These are phyloP conservation scores for Cyrtorhinus lividipennis DNA, from an alignment of 1,140 invertebrate genomes.

Conservation along the genomic window DNA sequence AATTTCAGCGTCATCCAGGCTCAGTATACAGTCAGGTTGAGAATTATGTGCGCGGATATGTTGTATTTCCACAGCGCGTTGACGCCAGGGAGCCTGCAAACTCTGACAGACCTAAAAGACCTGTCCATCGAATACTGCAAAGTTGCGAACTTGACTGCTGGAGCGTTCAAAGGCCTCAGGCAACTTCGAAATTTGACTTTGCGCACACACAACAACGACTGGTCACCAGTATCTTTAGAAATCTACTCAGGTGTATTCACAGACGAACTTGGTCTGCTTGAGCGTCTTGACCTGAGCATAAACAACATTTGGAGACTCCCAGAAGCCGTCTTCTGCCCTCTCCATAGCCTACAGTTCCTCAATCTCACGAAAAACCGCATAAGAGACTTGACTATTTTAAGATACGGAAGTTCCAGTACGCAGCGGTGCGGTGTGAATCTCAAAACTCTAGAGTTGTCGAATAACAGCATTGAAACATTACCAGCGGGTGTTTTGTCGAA, in stretches of 20 bases:
- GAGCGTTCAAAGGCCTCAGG: conserved; percentile 62
- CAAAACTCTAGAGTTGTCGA: conserved; percentile 58
- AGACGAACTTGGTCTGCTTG: conserved; percentile 52
- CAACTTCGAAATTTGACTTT: conserved; percentile 71
- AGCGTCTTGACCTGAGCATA: conserved; percentile 66
- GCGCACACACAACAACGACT: conserved; percentile 74
- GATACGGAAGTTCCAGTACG: conserved; percentile 39
- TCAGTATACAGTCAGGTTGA: conserved; percentile 65
- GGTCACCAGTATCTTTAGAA: conserved; percentile 70
- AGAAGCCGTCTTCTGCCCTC: conserved; percentile 62
- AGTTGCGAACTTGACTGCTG: conserved; percentile 70
- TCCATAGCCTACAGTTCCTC: conserved; percentile 57
- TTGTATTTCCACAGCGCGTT: conserved; percentile 77
- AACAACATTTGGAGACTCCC: conserved; percentile 79
- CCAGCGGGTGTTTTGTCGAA: conserved; percentile 60
- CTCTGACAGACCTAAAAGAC: conserved; percentile 63
- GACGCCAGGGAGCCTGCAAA: conserved; percentile 65
- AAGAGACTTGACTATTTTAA: conserved; percentile 57
- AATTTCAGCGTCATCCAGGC: conserved; percentile 79
- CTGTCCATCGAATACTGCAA: conserved; percentile 82
- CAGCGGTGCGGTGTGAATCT: conserved; percentile 57
- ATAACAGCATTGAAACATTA: conserved; percentile 66
- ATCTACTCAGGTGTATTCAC: conserved; percentile 58
- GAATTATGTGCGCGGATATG: conserved; percentile 68
- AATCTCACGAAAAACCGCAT: conserved; percentile 71